These are phyloP conservation scores for Choloepus didactylus DNA, from an alignment of 2,797 vertebrate species.

Conservation along the genomic window DNA sequence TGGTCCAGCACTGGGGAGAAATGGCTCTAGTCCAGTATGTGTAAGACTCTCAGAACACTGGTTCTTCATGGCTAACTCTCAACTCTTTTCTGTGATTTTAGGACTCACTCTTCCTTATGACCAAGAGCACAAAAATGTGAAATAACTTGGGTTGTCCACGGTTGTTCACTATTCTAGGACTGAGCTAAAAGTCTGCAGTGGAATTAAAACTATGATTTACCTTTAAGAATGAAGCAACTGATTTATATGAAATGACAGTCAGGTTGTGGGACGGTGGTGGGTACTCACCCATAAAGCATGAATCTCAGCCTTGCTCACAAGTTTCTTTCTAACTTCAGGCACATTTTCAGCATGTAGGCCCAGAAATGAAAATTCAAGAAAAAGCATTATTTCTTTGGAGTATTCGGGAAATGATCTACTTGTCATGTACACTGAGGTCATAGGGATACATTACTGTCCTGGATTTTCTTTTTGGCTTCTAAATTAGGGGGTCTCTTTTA, in stretches of 20 bases:
- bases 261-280: background rate
- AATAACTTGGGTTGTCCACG: background rate
- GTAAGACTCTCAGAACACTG: background rate
- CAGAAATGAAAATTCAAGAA: constrained; percentile 21
- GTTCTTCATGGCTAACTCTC: background rate
- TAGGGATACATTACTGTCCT: background rate
- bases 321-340: constrained; percentile 3
- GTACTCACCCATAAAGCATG: background rate
- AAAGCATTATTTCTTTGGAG: background rate
- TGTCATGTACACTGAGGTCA: background rate
- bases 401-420: background rate
- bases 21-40: background rate
- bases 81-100: background rate
- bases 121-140: background rate
- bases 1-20: background rate
- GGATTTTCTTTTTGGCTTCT: constrained; percentile 14
- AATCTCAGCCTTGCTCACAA: background rate
- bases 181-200: background rate
- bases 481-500: background rate
- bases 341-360: background rate
- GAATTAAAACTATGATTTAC: constrained; percentile 28
- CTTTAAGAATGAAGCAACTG: background rate
- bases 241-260: constrained; percentile 27
- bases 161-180: background rate
- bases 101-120: background rate